phyloP scores from a whole-genome alignment of 2,113 vertebrate genomes.

The Ivindomyrus marchei region DNA sequence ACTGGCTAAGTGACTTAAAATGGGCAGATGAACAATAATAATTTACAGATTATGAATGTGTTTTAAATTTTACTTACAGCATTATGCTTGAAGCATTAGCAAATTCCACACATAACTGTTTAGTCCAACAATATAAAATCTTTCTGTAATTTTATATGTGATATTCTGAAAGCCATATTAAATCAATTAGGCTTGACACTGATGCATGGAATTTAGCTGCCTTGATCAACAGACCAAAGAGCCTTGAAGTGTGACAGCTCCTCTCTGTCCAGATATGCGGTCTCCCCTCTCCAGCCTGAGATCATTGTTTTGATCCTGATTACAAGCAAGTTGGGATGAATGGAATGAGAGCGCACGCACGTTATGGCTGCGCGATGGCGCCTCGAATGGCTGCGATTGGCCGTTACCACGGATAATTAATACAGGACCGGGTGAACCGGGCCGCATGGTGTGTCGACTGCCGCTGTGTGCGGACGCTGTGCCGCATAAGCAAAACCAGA shows the following conservation, averaged over 20 bases:
- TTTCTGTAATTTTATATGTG: neutral
- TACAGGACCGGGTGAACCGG: neutral
- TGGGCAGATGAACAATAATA: neutral
- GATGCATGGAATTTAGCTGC: neutral
- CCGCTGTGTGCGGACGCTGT: neutral
- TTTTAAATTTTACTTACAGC: neutral
- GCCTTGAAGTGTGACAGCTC: neutral
- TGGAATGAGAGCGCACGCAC: neutral
- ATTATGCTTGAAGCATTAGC: neutral
- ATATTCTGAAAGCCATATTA: neutral
- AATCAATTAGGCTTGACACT: conserved; percentile 13
- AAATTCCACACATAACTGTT: neutral
- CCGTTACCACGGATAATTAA: neutral
- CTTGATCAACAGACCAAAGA: neutral
- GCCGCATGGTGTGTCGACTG: neutral
- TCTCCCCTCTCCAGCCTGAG: neutral
- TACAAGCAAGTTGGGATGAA: neutral
- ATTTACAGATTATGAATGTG: neutral
- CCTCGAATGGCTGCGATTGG: neutral
- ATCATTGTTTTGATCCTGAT: conserved; percentile 3
- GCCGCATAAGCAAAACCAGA: no score
- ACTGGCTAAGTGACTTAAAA: neutral
- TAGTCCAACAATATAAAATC: neutral
- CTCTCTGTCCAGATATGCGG: neutral
- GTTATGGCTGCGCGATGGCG: neutral